phyloP scores from a whole-genome alignment of 1,140 invertebrate species.

The Neocloeon triangulifer region DNA sequence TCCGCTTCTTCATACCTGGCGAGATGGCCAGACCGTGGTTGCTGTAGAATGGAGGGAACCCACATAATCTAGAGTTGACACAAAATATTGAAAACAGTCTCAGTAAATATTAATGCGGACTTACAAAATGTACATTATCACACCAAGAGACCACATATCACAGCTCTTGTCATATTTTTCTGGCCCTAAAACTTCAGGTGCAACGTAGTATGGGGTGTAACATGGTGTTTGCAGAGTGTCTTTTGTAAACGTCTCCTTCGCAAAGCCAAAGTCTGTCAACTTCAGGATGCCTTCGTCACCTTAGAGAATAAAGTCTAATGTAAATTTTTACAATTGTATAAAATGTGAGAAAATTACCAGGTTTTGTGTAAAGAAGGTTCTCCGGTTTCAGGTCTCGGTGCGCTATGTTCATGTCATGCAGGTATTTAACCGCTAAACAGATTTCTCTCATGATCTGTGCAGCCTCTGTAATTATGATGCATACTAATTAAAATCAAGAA shows the following conservation, averaged over 20 bases:
- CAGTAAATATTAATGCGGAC: slow-evolving; percentile 18
- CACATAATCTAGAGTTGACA: slow-evolving; percentile 70
- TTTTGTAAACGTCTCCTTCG: slow-evolving; percentile 78
- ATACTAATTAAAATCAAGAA: no score
- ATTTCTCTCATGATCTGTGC: slow-evolving; percentile 90
- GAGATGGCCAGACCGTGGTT: slow-evolving; percentile 93
- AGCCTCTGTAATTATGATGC: slow-evolving; percentile 37
- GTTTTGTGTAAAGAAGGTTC: slow-evolving; percentile 62
- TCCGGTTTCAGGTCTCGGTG: slow-evolving; percentile 93
- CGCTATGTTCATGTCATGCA: slow-evolving; percentile 90
- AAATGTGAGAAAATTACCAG: slow-evolving; percentile 16
- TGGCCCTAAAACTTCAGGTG: slow-evolving; percentile 86
- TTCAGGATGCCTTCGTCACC: slow-evolving; percentile 61
- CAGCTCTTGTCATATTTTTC: slow-evolving; percentile 98
- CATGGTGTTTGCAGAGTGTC: slow-evolving; percentile 88
- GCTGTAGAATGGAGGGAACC: slow-evolving; percentile 96
- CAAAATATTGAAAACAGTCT: slow-evolving; percentile 11
- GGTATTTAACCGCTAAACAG: slow-evolving; percentile 80
- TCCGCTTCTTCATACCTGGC: slow-evolving; percentile 98
- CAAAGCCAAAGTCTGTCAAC: slow-evolving; percentile 98
- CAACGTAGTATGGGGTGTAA: slow-evolving; percentile 97
- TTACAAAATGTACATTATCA: slow-evolving; percentile 95
- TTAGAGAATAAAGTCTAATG: no score
- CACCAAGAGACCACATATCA: slow-evolving; percentile 95
- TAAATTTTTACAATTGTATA: not conserved